phyloP scores from a whole-genome alignment of 2,113 vertebrate genomes.

The Melospiza melodia region DNA sequence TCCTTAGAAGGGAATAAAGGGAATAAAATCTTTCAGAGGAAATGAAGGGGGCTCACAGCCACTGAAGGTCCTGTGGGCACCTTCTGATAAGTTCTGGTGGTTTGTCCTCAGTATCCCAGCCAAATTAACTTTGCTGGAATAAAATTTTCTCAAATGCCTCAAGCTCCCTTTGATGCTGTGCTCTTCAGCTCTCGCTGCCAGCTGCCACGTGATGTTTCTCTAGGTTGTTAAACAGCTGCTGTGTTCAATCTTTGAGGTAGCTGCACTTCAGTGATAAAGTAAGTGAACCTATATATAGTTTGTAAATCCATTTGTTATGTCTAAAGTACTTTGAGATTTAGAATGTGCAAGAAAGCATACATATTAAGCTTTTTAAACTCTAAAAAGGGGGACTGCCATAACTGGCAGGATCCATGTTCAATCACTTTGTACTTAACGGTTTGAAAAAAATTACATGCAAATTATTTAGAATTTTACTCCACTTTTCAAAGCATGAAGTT shows the following conservation, averaged over 20 bases:
- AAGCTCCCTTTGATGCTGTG: background rate
- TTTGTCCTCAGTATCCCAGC: background rate
- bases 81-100: background rate
- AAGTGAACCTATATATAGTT: conserved; percentile 71
- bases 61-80: background rate
- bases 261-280: conserved; percentile 54
- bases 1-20: background rate
- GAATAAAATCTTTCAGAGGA: background rate
- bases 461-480: conserved; percentile 64
- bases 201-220: background rate
- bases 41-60: background rate
- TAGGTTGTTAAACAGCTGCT: conserved; percentile 66
- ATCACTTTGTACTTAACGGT: conserved; percentile 58
- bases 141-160: background rate
- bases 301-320: conserved; percentile 71
- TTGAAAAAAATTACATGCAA: conserved; percentile 60
- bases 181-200: background rate
- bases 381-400: conserved; percentile 56
- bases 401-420: conserved; percentile 55
- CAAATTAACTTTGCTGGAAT: background rate
- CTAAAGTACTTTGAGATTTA: conserved; percentile 63
- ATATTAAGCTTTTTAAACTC: conserved; percentile 65
- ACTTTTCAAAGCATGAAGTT: conserved; percentile 67
- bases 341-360: conserved; percentile 53
- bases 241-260: conserved; percentile 53